A percentile compares a stretch with the other conserved stretches of the same genome.
These are phyloP conservation scores for Ochotona princeps DNA, from an alignment of 2,113 vertebrate species.

Conservation along the genomic window DNA sequence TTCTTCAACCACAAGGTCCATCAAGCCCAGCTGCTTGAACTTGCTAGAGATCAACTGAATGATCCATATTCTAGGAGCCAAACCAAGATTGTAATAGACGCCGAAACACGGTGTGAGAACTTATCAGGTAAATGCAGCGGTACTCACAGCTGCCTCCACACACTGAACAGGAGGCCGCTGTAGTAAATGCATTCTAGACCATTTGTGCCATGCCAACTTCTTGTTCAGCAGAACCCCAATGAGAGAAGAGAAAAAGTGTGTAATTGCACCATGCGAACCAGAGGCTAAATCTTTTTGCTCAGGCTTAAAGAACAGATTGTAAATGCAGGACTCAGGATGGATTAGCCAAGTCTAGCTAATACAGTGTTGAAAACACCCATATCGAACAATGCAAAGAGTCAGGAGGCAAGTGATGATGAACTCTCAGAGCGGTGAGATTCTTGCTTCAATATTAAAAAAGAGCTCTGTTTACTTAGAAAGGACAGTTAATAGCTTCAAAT, in stretches of 20 bases:
- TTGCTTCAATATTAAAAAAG: background rate
- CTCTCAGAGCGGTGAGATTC: background rate
- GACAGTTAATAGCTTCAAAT: background rate
- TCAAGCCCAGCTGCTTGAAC: background rate
- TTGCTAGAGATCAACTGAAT: background rate
- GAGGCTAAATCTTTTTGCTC: background rate
- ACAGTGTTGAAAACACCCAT: background rate
- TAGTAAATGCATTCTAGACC: background rate
- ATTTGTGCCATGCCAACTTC: background rate
- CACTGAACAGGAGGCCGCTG: background rate
- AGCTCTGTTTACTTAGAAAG: background rate
- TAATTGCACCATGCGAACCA: background rate
- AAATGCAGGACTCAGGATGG: background rate
- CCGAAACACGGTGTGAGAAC: background rate
- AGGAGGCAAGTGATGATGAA: background rate
- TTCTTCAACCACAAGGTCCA: background rate
- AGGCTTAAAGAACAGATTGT: background rate
- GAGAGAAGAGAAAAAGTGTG: background rate
- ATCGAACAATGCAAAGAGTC: conserved; percentile 8
- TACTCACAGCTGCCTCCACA: background rate
- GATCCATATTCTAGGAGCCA: background rate
- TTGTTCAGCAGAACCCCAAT: background rate
- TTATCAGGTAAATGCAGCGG: background rate
- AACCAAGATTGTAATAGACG: background rate
- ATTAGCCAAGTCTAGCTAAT: background rate